Evolutionary conservation across 2,797 vertebrate genomes (phyloP).

Genomic region (Yasuhikotakia modesta): DNA sequence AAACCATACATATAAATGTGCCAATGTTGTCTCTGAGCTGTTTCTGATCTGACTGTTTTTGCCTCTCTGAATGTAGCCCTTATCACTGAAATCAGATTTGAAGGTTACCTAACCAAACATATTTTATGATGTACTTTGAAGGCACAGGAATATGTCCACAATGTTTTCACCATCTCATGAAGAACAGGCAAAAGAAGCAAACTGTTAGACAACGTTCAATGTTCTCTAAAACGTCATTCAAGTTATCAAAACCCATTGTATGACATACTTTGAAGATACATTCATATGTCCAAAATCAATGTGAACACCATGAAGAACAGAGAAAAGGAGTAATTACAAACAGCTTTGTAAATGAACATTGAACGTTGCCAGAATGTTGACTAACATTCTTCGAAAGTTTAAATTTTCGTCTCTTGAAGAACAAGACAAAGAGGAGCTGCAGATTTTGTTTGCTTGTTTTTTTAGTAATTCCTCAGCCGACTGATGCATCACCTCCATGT

Average conservation of each 20-base stretch:
- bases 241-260: neutral
- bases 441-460: neutral
- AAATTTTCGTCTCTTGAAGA: too few species aligned
- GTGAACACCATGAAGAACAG: neutral
- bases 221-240: too few species aligned
- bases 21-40: too few species aligned
- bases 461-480: neutral
- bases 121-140: neutral
- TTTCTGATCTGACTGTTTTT: neutral
- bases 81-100: too few species aligned
- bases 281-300: neutral
- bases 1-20: too few species aligned
- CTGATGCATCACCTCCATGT: slow-evolving; percentile 17
- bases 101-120: neutral
- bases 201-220: too few species aligned
- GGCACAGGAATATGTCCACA: neutral
- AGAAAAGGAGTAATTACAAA: too few species aligned
- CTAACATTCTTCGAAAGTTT: too few species aligned
- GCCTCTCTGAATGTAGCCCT: neutral
- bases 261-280: neutral
- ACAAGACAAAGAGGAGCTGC: neutral
- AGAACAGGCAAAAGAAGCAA: neutral
- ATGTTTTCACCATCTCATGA: neutral
- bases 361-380: too few species aligned
- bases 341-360: too few species aligned